Percentiles rank a stretch among this genome's conserved stretches.
phyloP scores from a whole-genome alignment of 2,113 vertebrate species.

The Daboia siamensis region DNA sequence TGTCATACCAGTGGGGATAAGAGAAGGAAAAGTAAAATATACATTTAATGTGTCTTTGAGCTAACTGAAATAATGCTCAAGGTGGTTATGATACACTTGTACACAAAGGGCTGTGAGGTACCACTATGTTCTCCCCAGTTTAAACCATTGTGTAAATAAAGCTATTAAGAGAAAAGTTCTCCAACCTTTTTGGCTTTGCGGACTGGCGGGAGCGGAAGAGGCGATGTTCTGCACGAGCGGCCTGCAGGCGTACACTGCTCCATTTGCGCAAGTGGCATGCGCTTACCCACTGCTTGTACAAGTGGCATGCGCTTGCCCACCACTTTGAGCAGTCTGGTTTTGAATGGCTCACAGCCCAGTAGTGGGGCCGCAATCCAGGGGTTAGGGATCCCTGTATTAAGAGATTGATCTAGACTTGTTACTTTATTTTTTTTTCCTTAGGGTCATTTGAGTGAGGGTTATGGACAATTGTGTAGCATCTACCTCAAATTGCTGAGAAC shows the following conservation, averaged over 20 bases:
- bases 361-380: background rate
- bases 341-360: background rate
- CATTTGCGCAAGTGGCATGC: background rate
- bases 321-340: background rate
- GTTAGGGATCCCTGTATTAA: background rate
- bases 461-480: slow-evolving; percentile 94
- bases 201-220: background rate
- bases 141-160: background rate
- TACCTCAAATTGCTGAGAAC: slow-evolving; percentile 99
- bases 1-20: too few relatives aligned
- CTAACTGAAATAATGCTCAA: background rate
- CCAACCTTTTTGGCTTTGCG: background rate
- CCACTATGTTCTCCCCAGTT: background rate
- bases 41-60: background rate
- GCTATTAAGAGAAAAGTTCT: background rate
- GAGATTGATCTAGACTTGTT: background rate
- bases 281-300: background rate
- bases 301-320: background rate
- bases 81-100: background rate
- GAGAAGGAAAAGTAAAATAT: background rate
- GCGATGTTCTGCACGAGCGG: background rate
- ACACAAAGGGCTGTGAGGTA: background rate
- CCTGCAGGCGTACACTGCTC: background rate
- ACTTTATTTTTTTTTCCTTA: slow-evolving; percentile 40
- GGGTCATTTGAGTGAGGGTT: slow-evolving; percentile 95